phyloP scores from a whole-genome alignment of 2,797 vertebrate species.

The Microchirus variegatus region DNA sequence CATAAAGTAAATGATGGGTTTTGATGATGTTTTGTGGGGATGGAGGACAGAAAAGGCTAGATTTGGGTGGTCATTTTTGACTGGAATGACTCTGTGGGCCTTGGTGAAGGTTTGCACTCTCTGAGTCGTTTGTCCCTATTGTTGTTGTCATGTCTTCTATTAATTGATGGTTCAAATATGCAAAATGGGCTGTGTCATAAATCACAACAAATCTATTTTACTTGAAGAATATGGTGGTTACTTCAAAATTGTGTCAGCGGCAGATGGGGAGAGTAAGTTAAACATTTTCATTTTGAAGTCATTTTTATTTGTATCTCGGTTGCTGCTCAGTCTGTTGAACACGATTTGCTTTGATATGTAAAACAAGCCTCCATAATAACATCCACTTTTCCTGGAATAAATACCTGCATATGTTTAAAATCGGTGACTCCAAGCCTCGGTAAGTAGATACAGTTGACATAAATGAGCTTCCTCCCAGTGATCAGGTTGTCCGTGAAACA shows the following conservation, averaged over 20 bases:
- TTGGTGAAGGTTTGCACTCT: no score
- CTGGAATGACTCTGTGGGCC: no score
- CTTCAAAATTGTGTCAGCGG: background rate
- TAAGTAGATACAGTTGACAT: conserved; percentile 81
- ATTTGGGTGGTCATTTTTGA: no score
- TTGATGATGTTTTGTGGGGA: no score
- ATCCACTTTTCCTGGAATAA: conserved; percentile 25
- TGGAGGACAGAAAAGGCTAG: no score
- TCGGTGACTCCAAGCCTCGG: conserved; percentile 89
- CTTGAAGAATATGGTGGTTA: background rate
- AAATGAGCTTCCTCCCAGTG: conserved; percentile 89
- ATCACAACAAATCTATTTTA: background rate
- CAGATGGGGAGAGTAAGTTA: conserved; percentile 2
- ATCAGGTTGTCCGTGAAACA: conserved; percentile 89
- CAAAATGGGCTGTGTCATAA: no score
- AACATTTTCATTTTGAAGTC: no score
- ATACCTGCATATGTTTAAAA: conserved; percentile 90
- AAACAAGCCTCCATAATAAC: conserved; percentile 19
- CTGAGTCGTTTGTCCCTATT: no score
- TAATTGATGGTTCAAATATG: no score
- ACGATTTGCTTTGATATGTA: conserved; percentile 24
- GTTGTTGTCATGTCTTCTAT: no score
- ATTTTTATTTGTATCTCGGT: conserved; percentile 1
- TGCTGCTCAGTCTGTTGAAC: conserved; percentile 15
- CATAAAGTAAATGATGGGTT: no score